Base-by-base conservation (phyloP, 2,888 invertebrate genomes). In the Dermolepida albohirtum region DNA sequence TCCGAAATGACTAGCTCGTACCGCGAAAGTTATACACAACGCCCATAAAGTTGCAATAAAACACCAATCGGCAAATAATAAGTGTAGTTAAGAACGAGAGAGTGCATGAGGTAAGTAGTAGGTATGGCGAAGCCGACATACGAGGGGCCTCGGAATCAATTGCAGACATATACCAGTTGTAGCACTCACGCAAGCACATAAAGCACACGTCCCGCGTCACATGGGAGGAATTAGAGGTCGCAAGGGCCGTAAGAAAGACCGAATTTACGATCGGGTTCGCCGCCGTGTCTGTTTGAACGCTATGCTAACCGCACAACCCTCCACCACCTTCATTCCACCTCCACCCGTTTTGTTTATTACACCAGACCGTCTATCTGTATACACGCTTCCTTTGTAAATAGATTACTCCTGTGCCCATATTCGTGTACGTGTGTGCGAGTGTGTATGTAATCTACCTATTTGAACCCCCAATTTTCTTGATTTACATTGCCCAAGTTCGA, bases 161-260 rank as follows among this genome's bases (percentile, higher is more conserved):
- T 81, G 80, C 78, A 77, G 78, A 78, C 78, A 75, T 75, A 75
- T 75, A 75, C 40, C 57, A 29, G 27, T 41, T 67, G 78, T 34
- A 34, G 81, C 80, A 81, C 81, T 81, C 80, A 81, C 82, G 80
- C 81, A 79, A 81, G 78, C 79, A 80, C 81, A 82, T 82, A 82
- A 82, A 81, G 81, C 80, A 82, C 82, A 81, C 79, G 80, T 80
- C 80, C 78, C 79, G 80, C 80, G 81, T 82, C 82, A 80, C 81
- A 79, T 78, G 82, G 82, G 82, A 81, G 80, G 78, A 81, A 82
- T 82, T 82, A 82, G 80, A 80, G 80, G 81, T 79, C 79, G 78
- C 74, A 44, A 74, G 78, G 79, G 80, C 79, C 79, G 80, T 81
- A 80, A 80, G 81, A 78, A 80, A 80, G 80, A 77, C 79, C 77